Evolutionary conservation across 1,140 invertebrate genomes (phyloP), one percentile per base, ranked within the genome.

Genomic region (Parapsyche elsis): DNA sequence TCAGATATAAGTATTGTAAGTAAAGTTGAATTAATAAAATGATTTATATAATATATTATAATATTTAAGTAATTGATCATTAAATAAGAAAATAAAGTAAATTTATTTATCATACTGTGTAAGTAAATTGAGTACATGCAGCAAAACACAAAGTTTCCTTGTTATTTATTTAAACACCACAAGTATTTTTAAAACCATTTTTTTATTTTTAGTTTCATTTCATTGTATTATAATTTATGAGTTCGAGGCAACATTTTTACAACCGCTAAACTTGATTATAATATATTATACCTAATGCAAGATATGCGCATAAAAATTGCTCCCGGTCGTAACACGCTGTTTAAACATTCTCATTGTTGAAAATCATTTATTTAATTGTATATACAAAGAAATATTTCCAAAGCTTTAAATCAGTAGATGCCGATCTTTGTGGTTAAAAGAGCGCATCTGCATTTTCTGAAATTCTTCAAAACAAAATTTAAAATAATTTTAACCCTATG

Each of bases 91-190:
- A 81, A 83, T 83, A 82, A 83, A 80, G 61, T 78, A 45, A 79
- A 83, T 79, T 81, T 83, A 83, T 83, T 81, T 79, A 83, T 83
- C 80, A 80, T 79, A 79, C 76, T 53, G 80, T 81, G 71, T 81
- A 76, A 83, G 81, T 83, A 83, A 83, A 83, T 81, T 79, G 64
- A 81, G 79, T 81, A 79, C 64, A 75, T 80, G 79, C 79, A 80
- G 79, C 79, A 80, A 82, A 81, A 83, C 64, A 45, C 46, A 74
- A 71, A 71, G 81, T 83, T 79, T 83, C 79, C 81, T 83, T 83
- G 78, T 76, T 81, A 77, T 75, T 78, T 77, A 77, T 77, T 77
- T 77, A 24, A 76, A 45, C 30, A 46, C 38, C 38, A 19, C 19
- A 49, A 74, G 14, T 70, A 70, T 70, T 70, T 23, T 14, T 64